These are phyloP conservation scores for Bothrops jararaca DNA, from an alignment of 2,113 vertebrate genomes.

Conservation along the genomic window DNA sequence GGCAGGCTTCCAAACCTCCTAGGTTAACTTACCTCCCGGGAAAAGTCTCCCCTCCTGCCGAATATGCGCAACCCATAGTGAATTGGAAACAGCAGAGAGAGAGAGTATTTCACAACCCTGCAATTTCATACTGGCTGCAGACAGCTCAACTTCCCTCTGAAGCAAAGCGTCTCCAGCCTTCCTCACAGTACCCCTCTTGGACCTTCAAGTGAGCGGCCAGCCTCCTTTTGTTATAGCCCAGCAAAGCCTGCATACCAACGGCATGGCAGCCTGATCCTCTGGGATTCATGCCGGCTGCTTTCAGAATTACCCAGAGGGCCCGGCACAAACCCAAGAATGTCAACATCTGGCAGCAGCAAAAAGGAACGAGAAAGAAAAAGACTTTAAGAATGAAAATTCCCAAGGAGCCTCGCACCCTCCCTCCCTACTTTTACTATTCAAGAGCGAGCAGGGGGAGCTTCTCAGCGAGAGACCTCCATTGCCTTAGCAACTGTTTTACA, in stretches of 20 bases:
- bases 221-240: slow-evolving; percentile 54
- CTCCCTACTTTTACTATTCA: slow-evolving; percentile 61
- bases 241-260: slow-evolving; percentile 49
- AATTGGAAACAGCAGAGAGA: background rate
- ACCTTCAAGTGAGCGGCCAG: slow-evolving; percentile 34
- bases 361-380: slow-evolving; percentile 52
- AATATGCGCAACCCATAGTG: slow-evolving; percentile 87
- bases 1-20: accelerated
- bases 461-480: background rate
- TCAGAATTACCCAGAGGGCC: slow-evolving; percentile 37
- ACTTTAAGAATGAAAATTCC: slow-evolving; percentile 69
- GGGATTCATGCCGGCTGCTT: slow-evolving; percentile 10
- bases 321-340: slow-evolving; percentile 55
- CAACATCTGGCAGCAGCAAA: slow-evolving; percentile 82
- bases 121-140: background rate
- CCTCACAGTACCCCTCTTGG: slow-evolving; percentile 40
- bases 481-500: background rate
- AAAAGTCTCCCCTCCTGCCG: slow-evolving; percentile 76
- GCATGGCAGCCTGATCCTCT: slow-evolving; percentile 32
- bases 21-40: slow-evolving; percentile 79
- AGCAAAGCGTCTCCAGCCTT: slow-evolving; percentile 28
- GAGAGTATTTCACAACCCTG: too few relatives aligned
- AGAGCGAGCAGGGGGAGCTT: slow-evolving; percentile 55
- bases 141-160: slow-evolving; percentile 36
- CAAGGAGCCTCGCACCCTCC: slow-evolving; percentile 68